Conservation (phyloP, 2,797 vertebrate species). For the Pantherophis alleghaniensis region DNA sequence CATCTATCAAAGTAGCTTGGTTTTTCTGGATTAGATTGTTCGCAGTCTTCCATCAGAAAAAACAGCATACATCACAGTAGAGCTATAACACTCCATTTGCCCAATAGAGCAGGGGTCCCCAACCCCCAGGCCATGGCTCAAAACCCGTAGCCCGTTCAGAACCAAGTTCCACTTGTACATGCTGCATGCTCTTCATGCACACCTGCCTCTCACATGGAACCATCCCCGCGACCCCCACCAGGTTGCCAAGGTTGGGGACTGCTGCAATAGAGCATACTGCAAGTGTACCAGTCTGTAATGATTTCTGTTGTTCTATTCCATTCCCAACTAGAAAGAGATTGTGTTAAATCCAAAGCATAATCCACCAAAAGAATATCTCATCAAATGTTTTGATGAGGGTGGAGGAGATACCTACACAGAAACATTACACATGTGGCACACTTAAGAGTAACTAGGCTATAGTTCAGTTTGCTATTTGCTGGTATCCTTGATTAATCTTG, state of each 20-base stretch:
- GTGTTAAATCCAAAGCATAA: not conserved
- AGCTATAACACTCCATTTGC: not conserved
- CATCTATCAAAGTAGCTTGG: not conserved
- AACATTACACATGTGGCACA: too few species aligned
- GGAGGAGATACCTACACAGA: not conserved
- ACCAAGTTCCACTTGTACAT: not conserved
- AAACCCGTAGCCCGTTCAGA: not conserved
- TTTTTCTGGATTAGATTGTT: not conserved
- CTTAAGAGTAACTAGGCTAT: not conserved
- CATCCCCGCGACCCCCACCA: not conserved
- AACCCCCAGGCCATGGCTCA: rapidly evolving
- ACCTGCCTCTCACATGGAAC: not conserved
- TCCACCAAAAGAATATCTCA: not conserved
- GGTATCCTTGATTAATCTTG: not conserved
- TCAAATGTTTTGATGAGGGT: not conserved
- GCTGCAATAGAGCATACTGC: not conserved
- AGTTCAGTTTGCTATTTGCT: not conserved
- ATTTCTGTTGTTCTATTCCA: not conserved
- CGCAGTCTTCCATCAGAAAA: not conserved
- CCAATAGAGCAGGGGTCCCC: not conserved
- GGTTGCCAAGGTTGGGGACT: not conserved
- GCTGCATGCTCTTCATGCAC: not conserved
- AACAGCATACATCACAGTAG: not conserved
- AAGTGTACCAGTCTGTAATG: not conserved
- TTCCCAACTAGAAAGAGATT: not conserved